A percentile compares a stretch with the other conserved stretches of the same genome.
These are phyloP conservation scores for Hydropsyche tenuis DNA, from an alignment of 1,140 invertebrate genomes.

Conservation along the genomic window DNA sequence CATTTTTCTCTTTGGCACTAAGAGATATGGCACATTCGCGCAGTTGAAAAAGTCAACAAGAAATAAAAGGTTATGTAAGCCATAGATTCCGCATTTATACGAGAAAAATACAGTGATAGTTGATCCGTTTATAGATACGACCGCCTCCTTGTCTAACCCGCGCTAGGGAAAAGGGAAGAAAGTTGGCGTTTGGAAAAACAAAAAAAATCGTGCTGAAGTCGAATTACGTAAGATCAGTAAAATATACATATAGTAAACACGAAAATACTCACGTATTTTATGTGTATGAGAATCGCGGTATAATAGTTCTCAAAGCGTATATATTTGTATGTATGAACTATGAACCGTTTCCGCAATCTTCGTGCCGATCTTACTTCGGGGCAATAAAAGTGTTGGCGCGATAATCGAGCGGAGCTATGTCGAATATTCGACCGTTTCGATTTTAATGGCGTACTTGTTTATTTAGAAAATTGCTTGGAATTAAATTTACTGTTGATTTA, in stretches of 20 bases:
- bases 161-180: not conserved
- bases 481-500: not conserved
- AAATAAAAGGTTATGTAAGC: conserved; percentile 20
- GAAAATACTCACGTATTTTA: too few relatives aligned
- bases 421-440: too few relatives aligned
- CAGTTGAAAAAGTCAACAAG: not conserved
- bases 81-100: conserved; percentile 29
- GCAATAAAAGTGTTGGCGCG: too few relatives aligned
- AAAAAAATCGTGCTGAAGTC: conserved; percentile 22
- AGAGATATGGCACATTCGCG: not conserved
- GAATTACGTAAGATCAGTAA: conserved; percentile 24
- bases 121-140: conserved; percentile 19
- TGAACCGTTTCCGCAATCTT: too few relatives aligned
- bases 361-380: too few relatives aligned
- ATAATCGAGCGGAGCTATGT: too few relatives aligned
- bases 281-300: too few relatives aligned
- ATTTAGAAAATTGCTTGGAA: not conserved
- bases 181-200: conserved; percentile 18
- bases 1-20: not conserved
- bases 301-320: too few relatives aligned
- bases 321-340: too few relatives aligned
- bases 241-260: not conserved
- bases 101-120: conserved; percentile 23
- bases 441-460: not conserved
- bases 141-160: too few relatives aligned